phyloP scores from a whole-genome alignment of 2,797 vertebrate species.

The Lepus oiostolus region DNA sequence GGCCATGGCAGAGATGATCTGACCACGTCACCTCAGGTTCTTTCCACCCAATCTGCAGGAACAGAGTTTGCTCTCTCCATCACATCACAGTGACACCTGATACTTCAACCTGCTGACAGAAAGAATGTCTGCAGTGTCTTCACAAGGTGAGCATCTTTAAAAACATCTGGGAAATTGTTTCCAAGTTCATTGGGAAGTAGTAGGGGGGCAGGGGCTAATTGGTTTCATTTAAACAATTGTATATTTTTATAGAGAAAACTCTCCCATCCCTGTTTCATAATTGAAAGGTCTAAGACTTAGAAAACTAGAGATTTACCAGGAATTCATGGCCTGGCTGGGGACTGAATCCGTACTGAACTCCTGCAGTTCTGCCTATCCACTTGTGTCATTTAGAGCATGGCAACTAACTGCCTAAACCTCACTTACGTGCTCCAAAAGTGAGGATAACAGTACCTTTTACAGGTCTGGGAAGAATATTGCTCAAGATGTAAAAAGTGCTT shows the following conservation, averaged over 20 bases:
- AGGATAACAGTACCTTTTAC: neutral
- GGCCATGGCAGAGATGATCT: neutral
- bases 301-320: slow-evolving; percentile 31
- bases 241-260: neutral
- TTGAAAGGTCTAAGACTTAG: slow-evolving; percentile 25
- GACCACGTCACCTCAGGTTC: neutral
- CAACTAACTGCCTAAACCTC: slow-evolving; percentile 14
- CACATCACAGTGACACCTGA: neutral
- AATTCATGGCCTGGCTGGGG: slow-evolving; percentile 4
- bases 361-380: neutral
- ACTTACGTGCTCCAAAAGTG: slow-evolving; percentile 40
- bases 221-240: slow-evolving; percentile 23
- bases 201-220: neutral
- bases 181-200: neutral
- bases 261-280: neutral
- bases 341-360: neutral
- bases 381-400: neutral
- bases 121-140: neutral
- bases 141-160: neutral
- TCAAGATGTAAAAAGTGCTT: slow-evolving; percentile 40
- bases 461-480: neutral
- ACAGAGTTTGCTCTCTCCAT: neutral
- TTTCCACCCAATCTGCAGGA: neutral
- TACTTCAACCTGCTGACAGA: neutral
- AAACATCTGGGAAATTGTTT: neutral